Conservation (phyloP, 2,797 vertebrate genomes). For the Hybognathus amarus region DNA sequence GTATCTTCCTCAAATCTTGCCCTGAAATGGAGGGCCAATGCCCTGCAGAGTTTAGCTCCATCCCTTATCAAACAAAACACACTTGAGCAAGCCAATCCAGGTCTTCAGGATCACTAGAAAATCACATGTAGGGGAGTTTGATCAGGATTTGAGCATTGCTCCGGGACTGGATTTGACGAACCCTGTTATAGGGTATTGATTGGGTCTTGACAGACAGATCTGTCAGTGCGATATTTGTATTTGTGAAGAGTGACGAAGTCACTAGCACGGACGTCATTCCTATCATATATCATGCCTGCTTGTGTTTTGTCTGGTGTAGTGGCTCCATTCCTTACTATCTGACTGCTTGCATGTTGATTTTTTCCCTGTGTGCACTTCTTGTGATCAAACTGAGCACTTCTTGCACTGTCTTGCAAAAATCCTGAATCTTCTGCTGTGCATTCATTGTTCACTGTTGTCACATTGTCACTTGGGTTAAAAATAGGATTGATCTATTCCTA, state of each 20-base stretch:
- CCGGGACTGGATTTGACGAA: too few relatives aligned
- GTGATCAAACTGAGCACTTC: slow-evolving; percentile 21
- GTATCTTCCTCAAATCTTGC: background rate
- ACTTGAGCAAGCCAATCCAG: too few relatives aligned
- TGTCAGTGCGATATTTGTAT: background rate
- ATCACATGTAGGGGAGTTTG: too few relatives aligned
- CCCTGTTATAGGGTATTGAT: background rate
- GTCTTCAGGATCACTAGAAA: too few relatives aligned
- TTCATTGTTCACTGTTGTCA: background rate
- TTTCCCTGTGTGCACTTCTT: slow-evolving; percentile 1
- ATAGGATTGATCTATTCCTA: background rate
- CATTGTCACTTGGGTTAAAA: background rate
- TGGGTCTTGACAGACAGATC: background rate
- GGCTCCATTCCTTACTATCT: slow-evolving; percentile 33
- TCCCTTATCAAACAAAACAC: too few relatives aligned
- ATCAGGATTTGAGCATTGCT: too few relatives aligned
- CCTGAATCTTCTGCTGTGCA: background rate
- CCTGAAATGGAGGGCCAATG: too few relatives aligned
- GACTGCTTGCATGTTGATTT: slow-evolving; percentile 34
- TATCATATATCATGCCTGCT: slow-evolving; percentile 26
- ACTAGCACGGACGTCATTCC: slow-evolving; percentile 16
- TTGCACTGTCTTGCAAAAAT: slow-evolving; percentile 26
- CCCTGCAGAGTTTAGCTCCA: too few relatives aligned
- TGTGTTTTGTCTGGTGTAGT: slow-evolving; percentile 35
- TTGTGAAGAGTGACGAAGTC: background rate